These are phyloP conservation scores for Thalassarche chlororhynchos DNA, from an alignment of 2,113 vertebrate species.

Conservation along the genomic window DNA sequence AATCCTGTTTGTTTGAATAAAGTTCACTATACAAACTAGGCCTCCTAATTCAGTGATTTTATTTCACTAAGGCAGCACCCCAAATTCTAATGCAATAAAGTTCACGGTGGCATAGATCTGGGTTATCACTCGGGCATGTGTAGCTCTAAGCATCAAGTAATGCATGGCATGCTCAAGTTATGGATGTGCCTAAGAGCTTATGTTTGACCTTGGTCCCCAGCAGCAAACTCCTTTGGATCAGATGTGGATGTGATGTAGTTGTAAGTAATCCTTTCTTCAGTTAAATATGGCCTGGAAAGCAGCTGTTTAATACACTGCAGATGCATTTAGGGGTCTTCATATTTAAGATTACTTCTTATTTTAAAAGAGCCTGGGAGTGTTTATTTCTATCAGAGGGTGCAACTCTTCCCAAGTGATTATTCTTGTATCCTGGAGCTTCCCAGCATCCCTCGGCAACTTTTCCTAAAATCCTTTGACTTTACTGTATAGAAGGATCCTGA, in stretches of 20 bases:
- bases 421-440: not conserved
- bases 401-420: not conserved
- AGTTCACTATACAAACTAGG: not conserved
- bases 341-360: not conserved
- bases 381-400: not conserved
- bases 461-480: not conserved
- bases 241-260: not conserved
- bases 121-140: accelerated
- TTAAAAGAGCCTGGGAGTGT: not conserved
- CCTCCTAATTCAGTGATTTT: not conserved
- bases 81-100: not conserved
- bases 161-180: not conserved
- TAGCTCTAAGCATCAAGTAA: not conserved
- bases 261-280: not conserved
- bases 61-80: not conserved
- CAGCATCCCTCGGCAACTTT: not conserved
- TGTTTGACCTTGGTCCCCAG: not conserved
- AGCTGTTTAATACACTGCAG: not conserved
- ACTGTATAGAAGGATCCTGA: not conserved
- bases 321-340: not conserved
- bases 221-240: not conserved
- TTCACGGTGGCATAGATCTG: not conserved
- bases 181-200: not conserved
- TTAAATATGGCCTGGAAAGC: not conserved
- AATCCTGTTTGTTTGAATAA: not conserved